A percentile compares a stretch with the other conserved stretches of the same genome.
These are phyloP conservation scores for Cephonodes hylas DNA, from an alignment of 2,888 invertebrate genomes.

Conservation along the genomic window DNA sequence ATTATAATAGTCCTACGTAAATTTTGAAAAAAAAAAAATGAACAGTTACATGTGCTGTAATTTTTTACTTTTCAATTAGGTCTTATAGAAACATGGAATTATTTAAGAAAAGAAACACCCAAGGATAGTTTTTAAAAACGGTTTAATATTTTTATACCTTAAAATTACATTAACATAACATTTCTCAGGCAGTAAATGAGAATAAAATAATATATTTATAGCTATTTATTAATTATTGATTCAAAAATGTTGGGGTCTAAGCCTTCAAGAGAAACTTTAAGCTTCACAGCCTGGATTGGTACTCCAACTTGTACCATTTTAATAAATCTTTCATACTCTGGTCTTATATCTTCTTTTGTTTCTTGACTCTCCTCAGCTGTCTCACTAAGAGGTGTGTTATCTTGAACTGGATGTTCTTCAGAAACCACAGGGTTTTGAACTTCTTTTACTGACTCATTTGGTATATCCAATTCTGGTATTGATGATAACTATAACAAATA, in stretches of 20 bases:
- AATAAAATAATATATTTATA: constrained; percentile 14
- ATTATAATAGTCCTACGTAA: too few species aligned
- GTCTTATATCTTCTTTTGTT: constrained; percentile 65
- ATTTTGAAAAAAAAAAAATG: too few species aligned
- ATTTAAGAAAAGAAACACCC: too few species aligned
- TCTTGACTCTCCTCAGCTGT: constrained; percentile 15
- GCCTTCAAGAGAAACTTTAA: constrained; percentile 92
- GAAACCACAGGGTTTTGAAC: constrained; percentile 6
- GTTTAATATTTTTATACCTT: too few species aligned
- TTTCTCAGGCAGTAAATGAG: neutral
- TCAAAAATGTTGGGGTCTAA: constrained; percentile 87
- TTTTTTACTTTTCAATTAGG: too few species aligned
- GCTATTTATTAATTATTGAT: constrained; percentile 38
- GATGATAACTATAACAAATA: constrained; percentile 69
- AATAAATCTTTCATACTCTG: constrained; percentile 88
- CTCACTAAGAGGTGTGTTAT: constrained; percentile 9
- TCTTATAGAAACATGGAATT: too few species aligned
- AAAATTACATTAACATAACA: too few species aligned
- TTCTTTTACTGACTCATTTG: constrained; percentile 17
- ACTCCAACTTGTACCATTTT: constrained; percentile 96
- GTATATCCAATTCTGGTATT: constrained; percentile 67
- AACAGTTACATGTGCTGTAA: too few species aligned
- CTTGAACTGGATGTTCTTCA: constrained; percentile 14
- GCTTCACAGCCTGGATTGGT: constrained; percentile 89
- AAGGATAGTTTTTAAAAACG: too few species aligned